Base-by-base conservation (phyloP, 30 jellyfish, hydroid and myxozoan genomes). In the Cassiopea xamachana region DNA sequence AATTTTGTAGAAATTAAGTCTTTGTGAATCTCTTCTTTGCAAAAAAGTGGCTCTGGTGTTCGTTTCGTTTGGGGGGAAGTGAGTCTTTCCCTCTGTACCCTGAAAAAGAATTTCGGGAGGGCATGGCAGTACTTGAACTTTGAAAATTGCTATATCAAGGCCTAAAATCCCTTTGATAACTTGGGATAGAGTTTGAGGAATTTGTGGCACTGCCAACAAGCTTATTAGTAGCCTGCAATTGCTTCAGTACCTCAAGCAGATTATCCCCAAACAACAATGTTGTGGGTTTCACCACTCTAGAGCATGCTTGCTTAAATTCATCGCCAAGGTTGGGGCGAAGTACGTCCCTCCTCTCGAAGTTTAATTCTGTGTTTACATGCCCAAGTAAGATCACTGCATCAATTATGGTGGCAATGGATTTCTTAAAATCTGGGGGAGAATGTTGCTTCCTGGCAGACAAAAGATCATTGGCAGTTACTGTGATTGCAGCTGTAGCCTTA, bases 21-120 rank as follows among this genome's bases (percentile, higher is more conserved):
- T 78, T 78, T 47, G 75, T 78, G 48, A 78, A 78, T 1, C 60
- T 78, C 87, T 10, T 47, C 73, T 27, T 78, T 78, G 73, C 43
- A 27, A 17, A 17, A 17, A 10, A 3, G 87, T 46, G 17, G 87
- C 74, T 78, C 75, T n/a, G 75, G 1, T 2, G n/a, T 17, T 0
- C 0, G 0, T 39, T 19, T 50, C 48, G 0, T 75, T 78, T 48
- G 73, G 44, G 73, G 12, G 64, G 64, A 55, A 3, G 9, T 55
- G 64, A 10, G 10, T 0, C 10, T 0, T 55, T 55, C 64, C 64
- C 64, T 9, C 64, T 6, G 12, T 55, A 3, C 64, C 64, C 64
- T 55, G 0, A 55, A 55, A 55, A 55, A 55, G 64, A 55, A 55
- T 6, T 6, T 6, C 64, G 64, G 7, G 64, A 6, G 0, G 64